These are phyloP conservation scores for Charanyca ferruginea DNA, from an alignment of 2,888 invertebrate species.

Conservation along the genomic window DNA sequence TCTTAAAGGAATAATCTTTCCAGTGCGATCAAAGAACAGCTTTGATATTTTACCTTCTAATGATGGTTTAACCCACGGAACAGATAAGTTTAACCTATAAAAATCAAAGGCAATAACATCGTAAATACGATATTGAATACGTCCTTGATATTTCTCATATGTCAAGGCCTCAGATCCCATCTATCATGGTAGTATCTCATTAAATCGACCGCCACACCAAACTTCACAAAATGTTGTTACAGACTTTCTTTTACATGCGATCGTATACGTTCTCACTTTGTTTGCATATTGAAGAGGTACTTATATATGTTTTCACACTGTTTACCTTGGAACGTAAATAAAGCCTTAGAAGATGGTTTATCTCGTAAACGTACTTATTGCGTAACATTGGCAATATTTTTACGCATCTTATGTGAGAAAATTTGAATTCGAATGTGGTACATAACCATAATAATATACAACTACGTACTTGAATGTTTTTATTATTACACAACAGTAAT, in stretches of 20 bases:
- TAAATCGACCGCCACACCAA: slow-evolving; percentile 42
- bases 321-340: slow-evolving; percentile 8
- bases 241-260: slow-evolving; percentile 16
- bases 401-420: not conserved
- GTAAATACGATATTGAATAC: not conserved
- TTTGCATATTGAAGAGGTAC: slow-evolving; percentile 9
- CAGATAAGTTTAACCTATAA: not conserved
- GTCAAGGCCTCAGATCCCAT: slow-evolving; percentile 45
- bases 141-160: slow-evolving; percentile 41
- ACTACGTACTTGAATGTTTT: not conserved
- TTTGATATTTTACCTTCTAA: not conserved
- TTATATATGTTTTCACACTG: slow-evolving; percentile 9
- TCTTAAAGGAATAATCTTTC: not conserved
- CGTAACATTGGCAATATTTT: slow-evolving; percentile 2
- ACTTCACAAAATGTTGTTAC: slow-evolving; percentile 34
- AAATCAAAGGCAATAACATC: slow-evolving; percentile 1
- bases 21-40: not conserved
- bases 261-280: not conserved
- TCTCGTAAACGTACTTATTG: not conserved
- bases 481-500: not conserved
- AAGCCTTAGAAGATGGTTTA: slow-evolving; percentile 6
- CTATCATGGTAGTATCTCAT: slow-evolving; percentile 53
- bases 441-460: not conserved
- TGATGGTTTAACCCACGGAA: not conserved
- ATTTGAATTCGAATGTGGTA: not conserved